Evolutionary conservation across 2,113 vertebrate species (phyloP).

Genomic region (Vulpes vulpes): DNA sequence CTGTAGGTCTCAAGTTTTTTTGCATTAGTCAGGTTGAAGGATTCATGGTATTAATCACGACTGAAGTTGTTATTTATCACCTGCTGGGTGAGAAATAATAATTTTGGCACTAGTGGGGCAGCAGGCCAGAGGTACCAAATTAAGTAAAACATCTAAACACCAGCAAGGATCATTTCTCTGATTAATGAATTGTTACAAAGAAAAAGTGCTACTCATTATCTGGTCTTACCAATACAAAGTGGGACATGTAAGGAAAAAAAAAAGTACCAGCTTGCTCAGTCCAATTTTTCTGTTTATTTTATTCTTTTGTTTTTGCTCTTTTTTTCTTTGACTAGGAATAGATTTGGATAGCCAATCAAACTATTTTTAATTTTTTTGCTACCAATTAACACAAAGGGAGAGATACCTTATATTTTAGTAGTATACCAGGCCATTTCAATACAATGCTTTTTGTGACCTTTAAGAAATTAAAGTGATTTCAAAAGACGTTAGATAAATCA

Average conservation of each 20-base stretch:
- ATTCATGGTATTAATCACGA: slow-evolving; percentile 92
- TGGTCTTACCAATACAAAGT: slow-evolving; percentile 89
- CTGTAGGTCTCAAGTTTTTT: slow-evolving; percentile 88
- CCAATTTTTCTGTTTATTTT: slow-evolving; percentile 71
- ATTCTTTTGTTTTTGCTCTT: slow-evolving; percentile 53
- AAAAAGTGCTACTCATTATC: slow-evolving; percentile 90
- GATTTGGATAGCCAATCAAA: neutral
- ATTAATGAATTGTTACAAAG: slow-evolving; percentile 94
- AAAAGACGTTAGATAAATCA: neutral
- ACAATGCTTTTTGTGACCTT: slow-evolving; percentile 11
- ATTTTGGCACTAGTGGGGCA: slow-evolving; percentile 94
- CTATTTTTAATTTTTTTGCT: slow-evolving; percentile 14
- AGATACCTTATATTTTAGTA: slow-evolving; percentile 71
- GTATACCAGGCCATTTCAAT: slow-evolving; percentile 33
- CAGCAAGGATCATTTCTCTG: slow-evolving; percentile 92
- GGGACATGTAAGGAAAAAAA: slow-evolving; percentile 77
- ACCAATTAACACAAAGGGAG: slow-evolving; percentile 21
- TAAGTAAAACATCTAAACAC: slow-evolving; percentile 96
- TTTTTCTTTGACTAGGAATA: neutral
- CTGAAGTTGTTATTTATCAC: slow-evolving; percentile 95
- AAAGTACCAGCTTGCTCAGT: slow-evolving; percentile 76
- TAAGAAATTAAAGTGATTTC: slow-evolving; percentile 60
- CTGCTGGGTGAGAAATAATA: slow-evolving; percentile 94
- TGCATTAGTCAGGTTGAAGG: slow-evolving; percentile 89
- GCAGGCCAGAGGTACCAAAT: slow-evolving; percentile 94